Evolutionary conservation across 2,113 vertebrate species (phyloP), one percentile per base, ranked within the genome.

Genomic region (Cryptomyrus ogoouensis): DNA sequence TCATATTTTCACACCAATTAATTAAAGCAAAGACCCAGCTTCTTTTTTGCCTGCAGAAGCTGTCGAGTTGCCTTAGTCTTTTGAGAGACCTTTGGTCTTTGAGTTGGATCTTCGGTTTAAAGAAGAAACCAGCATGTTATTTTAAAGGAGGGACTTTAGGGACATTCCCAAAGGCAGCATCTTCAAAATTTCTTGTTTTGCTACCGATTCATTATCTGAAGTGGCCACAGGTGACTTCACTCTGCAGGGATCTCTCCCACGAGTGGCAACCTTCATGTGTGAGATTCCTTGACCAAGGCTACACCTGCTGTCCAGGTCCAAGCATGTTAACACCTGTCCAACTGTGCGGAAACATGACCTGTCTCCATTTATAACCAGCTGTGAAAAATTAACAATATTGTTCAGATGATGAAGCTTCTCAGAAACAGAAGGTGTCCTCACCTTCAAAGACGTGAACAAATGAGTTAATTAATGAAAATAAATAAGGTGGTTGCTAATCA

Each of bases 1-100:
- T 58, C 83, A 92, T 88, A 91, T 93, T 92, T 94, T 92, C 53
- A 88, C 46, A 90, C 86, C 90, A 94, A 93, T 93, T 94, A 96
- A 95, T 95, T 91, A 87, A 70, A 93, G 94, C 39, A 47, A 3
- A 84, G 24, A 47, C 21, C 83, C 83, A 84, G 39, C 93, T 90
- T 91, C 90, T 89, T 93, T 92, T 94, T 91, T 90, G 93, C 89
- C 92, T 91, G 5, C n/a, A 52, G n/a, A 27, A 87, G 80, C 80
- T 84, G 39, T 84, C 39, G 21, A 84, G 35, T 42, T 17, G 74
- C 74, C 74, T 9, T 47, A 24, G 83, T 46, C 44, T 84, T 84
- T 3, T 19, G 35, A 39, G 74, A 80, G 35, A 80, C 17, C 74
- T 80, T 80, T 80, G 35, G 74, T 39, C 74, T 80, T 42, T 42